Evolutionary conservation across 92 coral and sea anemone species (phyloP), one percentile per base, ranked within the genome.

Genomic region (Zoanthus gigantus): DNA sequence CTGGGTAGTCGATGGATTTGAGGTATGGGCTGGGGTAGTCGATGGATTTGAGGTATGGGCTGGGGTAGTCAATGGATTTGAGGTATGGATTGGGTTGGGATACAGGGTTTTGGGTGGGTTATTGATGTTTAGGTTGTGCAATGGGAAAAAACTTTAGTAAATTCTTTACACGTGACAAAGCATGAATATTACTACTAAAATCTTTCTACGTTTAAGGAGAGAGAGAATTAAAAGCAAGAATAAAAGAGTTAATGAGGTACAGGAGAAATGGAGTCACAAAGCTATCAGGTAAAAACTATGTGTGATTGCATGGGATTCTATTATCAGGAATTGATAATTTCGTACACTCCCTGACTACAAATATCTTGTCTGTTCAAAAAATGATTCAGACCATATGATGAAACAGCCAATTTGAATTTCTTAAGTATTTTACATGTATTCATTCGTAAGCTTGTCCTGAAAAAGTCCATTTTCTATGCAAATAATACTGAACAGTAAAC

Each of bases 251-350:
- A 34, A 91, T 83, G 60, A 90, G 99, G 77, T 92, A 95, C 84
- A 84, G 99, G 57, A 97, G 93, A 71, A 95, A 95, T 47, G 99
- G 99, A 56, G 92, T 97, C 61, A 97, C 99, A 37, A 97, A 97
- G 72, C 78, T 96, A 54, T 71, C 98, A 34, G 99, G 99, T 97
- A 86, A 91, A 47, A 1, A 3, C 5, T 30, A 0, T 61, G 76
- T 57, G 18, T 28, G 7, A 30, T 0, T 12, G 17, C 34, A 29
- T 34, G 16, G 12, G 5, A 3, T 30, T 18, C 23, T 58, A 14
- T 14, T 58, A 0, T 37, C 42, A 37, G 42, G 42, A 37, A 4
- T 4, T 4, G 42, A 37, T 37, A 37, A 1, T 37, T 37, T 37
- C 42, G 3, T 37, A 37, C 42, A 37, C 42, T 37, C 42, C 42